Base-by-base conservation (phyloP, 1,140 invertebrate species). In the Asobara japonica region DNA sequence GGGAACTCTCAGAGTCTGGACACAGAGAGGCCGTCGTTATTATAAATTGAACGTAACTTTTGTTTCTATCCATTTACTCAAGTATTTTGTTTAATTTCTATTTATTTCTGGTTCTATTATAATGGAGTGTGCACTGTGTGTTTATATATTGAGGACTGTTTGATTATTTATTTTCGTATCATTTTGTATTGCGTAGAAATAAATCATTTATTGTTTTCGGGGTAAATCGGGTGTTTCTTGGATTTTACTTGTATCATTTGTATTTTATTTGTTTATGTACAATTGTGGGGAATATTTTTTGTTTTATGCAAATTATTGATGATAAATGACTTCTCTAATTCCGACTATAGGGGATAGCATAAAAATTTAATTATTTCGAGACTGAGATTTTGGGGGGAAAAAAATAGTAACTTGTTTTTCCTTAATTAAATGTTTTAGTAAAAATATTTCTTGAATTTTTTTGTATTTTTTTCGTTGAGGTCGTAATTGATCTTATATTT, bases 21-120 rank as follows among this genome's bases (percentile, higher is more conserved):
- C 82, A 83, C 83, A 86, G 84, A 87, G 84, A 86, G 84, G 83
- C 68, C 82, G 77, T 71, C 41, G 27, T 56, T 60, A 16, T 65
- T 70, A 62, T 45, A 69, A 70, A 16, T 36, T 31, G 11, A 71
- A 71, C 45, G 29, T 69, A 7, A 67, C 45, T 71, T 77, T 75
- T 73, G 20, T 76, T 61, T 66, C 10, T 74, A 29, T 73, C 16
- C 38, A 18, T 56, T 79, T 76, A 76, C 71, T 76, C 45, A 71
- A 72, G 69, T 76, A 71, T 73, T 76, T 67, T 36, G n/a, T 74
- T 65, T 72, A 66, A 76, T 80, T 62, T 60, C 30, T 76, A 77
- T 79, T 72, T 74, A 68, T 75, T 73, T 72, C 62, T 56, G 78
- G 78, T 79, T 76, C 67, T 70, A 31, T 70, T 27, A 70, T 36